A percentile compares a stretch with the other conserved stretches of the same genome.
phyloP scores from a whole-genome alignment of 2,888 invertebrate species.

The Pyralis farinalis region DNA sequence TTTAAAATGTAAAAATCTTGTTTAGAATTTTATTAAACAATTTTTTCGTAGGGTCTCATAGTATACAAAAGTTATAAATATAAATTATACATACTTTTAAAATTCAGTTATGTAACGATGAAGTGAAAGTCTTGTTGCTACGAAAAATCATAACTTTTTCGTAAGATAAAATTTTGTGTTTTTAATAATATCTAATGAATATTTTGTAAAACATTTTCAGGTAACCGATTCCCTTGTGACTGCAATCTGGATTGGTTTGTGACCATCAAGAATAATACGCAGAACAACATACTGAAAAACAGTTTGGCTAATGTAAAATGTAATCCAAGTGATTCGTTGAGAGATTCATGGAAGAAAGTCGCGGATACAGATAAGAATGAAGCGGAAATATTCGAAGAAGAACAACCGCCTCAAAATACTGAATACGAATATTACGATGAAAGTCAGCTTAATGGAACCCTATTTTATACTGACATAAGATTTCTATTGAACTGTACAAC shows the following conservation, averaged over 20 bases:
- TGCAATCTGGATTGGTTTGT: conserved; percentile 66
- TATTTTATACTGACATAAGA: conserved; percentile 64
- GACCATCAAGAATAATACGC: conserved; percentile 54
- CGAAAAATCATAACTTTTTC: too few relatives aligned
- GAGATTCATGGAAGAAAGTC: conserved; percentile 48
- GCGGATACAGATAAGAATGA: conserved; percentile 33
- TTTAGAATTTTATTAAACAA: too few relatives aligned
- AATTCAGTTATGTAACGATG: too few relatives aligned
- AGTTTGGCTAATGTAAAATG: conserved; percentile 65
- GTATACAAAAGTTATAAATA: too few relatives aligned
- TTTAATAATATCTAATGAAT: not conserved
- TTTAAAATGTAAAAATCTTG: too few relatives aligned
- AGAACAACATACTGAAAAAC: conserved; percentile 45
- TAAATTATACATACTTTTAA: too few relatives aligned
- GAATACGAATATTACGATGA: conserved; percentile 73
- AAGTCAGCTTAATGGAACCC: conserved; percentile 59
- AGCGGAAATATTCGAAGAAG: conserved; percentile 28
- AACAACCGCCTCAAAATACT: conserved; percentile 26
- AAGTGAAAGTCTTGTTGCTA: too few relatives aligned
- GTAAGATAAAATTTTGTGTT: too few relatives aligned
- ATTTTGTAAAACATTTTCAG: conserved; percentile 39
- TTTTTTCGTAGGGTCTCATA: too few relatives aligned
- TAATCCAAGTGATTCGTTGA: conserved; percentile 42
- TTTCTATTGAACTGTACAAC: conserved; percentile 52
- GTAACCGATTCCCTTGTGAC: conserved; percentile 61